Percentiles rank a stretch among this genome's conserved stretches.
Conservation (phyloP, 2,797 vertebrate species). For the Danio choprae region DNA sequence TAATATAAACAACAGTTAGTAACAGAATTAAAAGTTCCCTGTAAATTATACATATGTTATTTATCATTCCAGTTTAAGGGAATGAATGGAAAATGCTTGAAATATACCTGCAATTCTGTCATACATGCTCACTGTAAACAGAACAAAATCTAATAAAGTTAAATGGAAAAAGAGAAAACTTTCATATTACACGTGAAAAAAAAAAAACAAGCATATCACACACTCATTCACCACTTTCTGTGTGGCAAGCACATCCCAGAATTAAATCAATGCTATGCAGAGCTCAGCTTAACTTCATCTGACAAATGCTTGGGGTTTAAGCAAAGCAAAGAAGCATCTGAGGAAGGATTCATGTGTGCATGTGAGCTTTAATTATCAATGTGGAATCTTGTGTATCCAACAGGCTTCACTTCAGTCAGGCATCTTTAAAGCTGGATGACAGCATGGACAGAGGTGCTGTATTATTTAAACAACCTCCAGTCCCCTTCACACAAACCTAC, state of each 20-base stretch:
- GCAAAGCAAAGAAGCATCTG: slow-evolving; percentile 8
- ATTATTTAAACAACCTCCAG: slow-evolving; percentile 43
- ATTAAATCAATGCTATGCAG: slow-evolving; percentile 30
- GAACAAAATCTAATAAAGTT: not conserved
- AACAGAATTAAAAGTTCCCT: no score
- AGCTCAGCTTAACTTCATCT: slow-evolving; percentile 25
- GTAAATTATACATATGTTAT: no score
- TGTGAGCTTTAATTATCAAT: slow-evolving; percentile 17
- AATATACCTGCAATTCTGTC: no score
- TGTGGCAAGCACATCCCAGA: slow-evolving; percentile 29
- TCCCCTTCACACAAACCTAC: not conserved
- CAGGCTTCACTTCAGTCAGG: slow-evolving; percentile 12
- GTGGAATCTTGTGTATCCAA: not conserved
- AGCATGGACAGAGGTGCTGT: slow-evolving; percentile 6
- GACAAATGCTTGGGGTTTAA: not conserved
- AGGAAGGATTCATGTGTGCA: not conserved
- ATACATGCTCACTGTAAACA: not conserved
- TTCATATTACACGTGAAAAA: not conserved
- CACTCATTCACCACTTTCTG: slow-evolving; percentile 15
- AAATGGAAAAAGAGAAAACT: not conserved
- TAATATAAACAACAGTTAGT: no score
- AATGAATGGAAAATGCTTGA: no score
- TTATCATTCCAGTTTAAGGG: no score
- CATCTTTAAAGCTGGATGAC: slow-evolving; percentile 17
- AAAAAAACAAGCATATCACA: not conserved